Percentiles rank a stretch among this genome's conserved stretches.
These are phyloP conservation scores for Drosophila kuntzei DNA, from an alignment of 2,888 invertebrate genomes.

Conservation along the genomic window DNA sequence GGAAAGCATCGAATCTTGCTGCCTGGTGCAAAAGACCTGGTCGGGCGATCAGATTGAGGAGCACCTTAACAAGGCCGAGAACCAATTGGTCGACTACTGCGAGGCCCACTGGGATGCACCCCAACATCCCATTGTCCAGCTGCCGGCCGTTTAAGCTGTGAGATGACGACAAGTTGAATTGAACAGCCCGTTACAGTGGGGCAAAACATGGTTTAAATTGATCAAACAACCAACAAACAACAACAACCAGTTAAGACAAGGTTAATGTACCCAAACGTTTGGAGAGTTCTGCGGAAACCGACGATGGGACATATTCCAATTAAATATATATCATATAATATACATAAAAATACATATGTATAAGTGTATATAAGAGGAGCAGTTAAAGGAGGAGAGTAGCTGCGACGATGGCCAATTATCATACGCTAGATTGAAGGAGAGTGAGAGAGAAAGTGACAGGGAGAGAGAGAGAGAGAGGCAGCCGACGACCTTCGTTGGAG, in stretches of 20 bases:
- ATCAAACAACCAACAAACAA: constrained; percentile 29
- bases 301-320: constrained; percentile 58
- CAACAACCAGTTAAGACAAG: constrained; percentile 57
- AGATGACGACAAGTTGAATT: constrained; percentile 42
- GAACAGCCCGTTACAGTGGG: constrained; percentile 71
- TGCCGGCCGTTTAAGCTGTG: constrained; percentile 87
- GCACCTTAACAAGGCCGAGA: constrained; percentile 88
- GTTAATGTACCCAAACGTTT: constrained; percentile 77
- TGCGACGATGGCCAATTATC: constrained; percentile 42
- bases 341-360: constrained; percentile 44
- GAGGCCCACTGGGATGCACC: constrained; percentile 89
- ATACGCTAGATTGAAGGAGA: constrained; percentile 32
- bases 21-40: constrained; percentile 85
- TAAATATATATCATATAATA: constrained; percentile 39
- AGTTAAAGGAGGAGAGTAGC: constrained; percentile 33
- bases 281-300: constrained; percentile 77
- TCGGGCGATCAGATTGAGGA: constrained; percentile 85
- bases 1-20: constrained; percentile 86
- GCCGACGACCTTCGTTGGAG: constrained; percentile 66
- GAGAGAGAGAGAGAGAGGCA: constrained; percentile 10
- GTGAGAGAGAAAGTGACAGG: constrained; percentile 14
- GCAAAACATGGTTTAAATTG: constrained; percentile 59
- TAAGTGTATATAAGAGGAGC: constrained; percentile 51
- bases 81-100: constrained; percentile 89
- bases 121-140: constrained; percentile 88